These are phyloP conservation scores for Corvus hawaiiensis DNA, from an alignment of 2,113 vertebrate genomes.

Conservation along the genomic window DNA sequence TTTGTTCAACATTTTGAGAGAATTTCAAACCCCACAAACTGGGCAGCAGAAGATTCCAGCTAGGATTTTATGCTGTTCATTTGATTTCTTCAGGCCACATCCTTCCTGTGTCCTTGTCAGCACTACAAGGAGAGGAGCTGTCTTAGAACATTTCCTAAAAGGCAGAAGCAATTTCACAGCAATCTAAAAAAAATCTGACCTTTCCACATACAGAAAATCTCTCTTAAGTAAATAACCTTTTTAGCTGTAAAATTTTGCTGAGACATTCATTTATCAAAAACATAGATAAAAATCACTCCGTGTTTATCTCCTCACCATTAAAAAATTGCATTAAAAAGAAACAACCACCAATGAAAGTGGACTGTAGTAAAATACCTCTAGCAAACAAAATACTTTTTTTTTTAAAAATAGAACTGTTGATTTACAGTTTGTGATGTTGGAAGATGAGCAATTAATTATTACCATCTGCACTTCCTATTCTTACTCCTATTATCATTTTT, in stretches of 20 bases:
- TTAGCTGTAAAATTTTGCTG: constrained; percentile 79
- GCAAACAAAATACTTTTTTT: neutral
- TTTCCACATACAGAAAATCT: constrained; percentile 79
- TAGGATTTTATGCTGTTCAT: constrained; percentile 65
- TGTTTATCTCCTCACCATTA: constrained; percentile 67
- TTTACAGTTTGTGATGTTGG: constrained; percentile 6
- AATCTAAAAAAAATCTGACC: constrained; percentile 79
- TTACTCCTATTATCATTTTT: constrained; percentile 26
- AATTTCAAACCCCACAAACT: constrained; percentile 68
- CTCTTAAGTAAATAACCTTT: constrained; percentile 88
- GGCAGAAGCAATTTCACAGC: constrained; percentile 86
- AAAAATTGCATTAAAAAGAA: constrained; percentile 54
- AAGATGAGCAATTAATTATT: constrained; percentile 65
- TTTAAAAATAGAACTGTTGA: constrained; percentile 33
- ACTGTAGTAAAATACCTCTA: neutral
- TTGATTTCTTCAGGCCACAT: constrained; percentile 70
- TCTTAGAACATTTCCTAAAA: constrained; percentile 82
- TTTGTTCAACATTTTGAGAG: constrained; percentile 72
- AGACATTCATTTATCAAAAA: constrained; percentile 72
- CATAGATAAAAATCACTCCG: constrained; percentile 66
- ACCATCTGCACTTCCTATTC: constrained; percentile 22
- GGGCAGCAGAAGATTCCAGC: constrained; percentile 57
- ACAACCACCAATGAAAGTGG: neutral
- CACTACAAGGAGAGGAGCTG: constrained; percentile 67
- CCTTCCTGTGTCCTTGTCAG: constrained; percentile 77